phyloP scores from a whole-genome alignment of 30 jellyfish, hydroid and myxozoan genomes.

The Cassiopea xamachana region DNA sequence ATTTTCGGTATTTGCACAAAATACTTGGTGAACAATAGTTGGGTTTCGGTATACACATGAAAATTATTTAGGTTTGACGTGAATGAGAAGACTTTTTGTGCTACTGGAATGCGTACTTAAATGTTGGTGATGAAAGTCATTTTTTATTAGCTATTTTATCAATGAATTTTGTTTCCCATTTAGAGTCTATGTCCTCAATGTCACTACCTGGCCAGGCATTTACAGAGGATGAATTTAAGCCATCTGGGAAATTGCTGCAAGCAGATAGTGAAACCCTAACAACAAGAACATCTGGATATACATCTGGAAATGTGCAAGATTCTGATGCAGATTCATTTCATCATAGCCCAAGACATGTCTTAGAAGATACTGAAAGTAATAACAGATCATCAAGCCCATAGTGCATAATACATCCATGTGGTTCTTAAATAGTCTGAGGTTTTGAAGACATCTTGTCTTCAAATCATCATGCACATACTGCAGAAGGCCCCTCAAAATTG shows the following conservation, averaged over 20 bases:
- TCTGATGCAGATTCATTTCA: conserved; percentile 61
- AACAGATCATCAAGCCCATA: not conserved
- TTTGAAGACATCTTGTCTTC: too few relatives aligned
- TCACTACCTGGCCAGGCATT: conserved; percentile 75
- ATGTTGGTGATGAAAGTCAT: too few relatives aligned
- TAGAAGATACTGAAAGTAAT: not conserved
- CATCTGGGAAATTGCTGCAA: conserved; percentile 31
- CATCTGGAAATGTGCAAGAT: conserved; percentile 70
- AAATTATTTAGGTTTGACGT: too few relatives aligned
- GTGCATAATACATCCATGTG: not conserved
- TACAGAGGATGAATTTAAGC: conserved; percentile 59
- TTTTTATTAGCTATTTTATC: too few relatives aligned
- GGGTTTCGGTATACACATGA: too few relatives aligned
- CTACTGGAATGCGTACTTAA: too few relatives aligned
- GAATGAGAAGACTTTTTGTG: too few relatives aligned
- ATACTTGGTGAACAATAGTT: too few relatives aligned
- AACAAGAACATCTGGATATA: conserved; percentile 76
- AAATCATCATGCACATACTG: too few relatives aligned
- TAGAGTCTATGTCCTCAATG: conserved; percentile 61
- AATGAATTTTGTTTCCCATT: not conserved
- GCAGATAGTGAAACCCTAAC: conserved; percentile 62
- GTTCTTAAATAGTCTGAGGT: not conserved
- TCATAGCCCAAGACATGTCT: not conserved
- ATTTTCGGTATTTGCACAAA: too few relatives aligned
- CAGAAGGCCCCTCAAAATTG: too few relatives aligned